Base-by-base conservation (phyloP, 1,140 invertebrate genomes). In the Harpegnathos saltator region DNA sequence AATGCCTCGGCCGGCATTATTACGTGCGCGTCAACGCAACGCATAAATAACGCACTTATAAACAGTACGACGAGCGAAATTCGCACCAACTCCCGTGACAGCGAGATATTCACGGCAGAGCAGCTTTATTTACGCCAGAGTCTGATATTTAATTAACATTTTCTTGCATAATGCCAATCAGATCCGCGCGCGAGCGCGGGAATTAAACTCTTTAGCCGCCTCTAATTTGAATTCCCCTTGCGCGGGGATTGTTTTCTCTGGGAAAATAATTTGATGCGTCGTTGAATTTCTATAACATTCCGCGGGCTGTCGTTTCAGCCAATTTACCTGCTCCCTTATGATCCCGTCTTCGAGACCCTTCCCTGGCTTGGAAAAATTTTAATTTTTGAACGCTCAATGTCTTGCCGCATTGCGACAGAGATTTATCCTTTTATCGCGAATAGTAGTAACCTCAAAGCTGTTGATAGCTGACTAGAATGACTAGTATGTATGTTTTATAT, bases 91-190 rank as follows among this genome's bases (percentile, higher is more conserved):
- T 54, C 38, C 11, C 11, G 15, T 22, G 73, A 66, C 44, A 66
- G 15, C 26, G 9, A 33, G 73, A 54, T 65, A 54, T 77, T 52
- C 26, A 29, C 24, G 54, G 38, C 38, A 9, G 38, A 44, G 11
- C 3, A 44, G 52, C 44, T 66, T 65, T 66, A 77, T 77, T 77
- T 77, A 77, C 19, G 26, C 26, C 26, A 7, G 1, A 77, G 61
- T 54, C 61, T 33, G 44, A 66, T 54, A 66, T 77, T 54, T 77
- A 77, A 77, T 77, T 77, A 77, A 12, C 44, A 15, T 77, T 77
- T 66, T 54, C 48, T 66, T 22, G 71, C 71, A 66, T 65, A 54
- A 77, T 38, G 15, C 48, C 48, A 14, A 29, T 9, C n/a, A 19
- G 26, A 77, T 24, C 48, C 17, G 38, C 58, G 7, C 24, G 33